Conservation (phyloP, 2,888 invertebrate genomes). For the Drosophila melanosoma region DNA sequence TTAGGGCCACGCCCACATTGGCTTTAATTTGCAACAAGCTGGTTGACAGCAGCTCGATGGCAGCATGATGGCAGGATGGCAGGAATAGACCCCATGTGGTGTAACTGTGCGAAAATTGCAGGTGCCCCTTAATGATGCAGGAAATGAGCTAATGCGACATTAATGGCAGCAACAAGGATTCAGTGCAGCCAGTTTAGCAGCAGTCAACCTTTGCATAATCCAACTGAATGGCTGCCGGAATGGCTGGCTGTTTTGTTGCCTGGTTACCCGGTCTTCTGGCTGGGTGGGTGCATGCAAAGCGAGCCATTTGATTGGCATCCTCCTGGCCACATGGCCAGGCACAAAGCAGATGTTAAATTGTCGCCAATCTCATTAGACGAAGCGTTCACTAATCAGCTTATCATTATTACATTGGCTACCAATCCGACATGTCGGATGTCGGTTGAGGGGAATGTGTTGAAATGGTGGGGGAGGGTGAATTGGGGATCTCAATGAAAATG, state of each 20-base stretch:
- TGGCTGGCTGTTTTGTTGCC: background rate
- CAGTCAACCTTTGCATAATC: background rate
- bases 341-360: conserved; percentile 48
- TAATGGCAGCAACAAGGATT: conserved; percentile 47
- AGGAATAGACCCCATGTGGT: conserved; percentile 10
- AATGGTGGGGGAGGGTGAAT: background rate
- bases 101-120: conserved; percentile 61
- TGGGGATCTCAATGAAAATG: conserved; percentile 59
- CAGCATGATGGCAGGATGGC: background rate
- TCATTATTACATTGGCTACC: conserved; percentile 67
- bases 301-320: conserved; percentile 28
- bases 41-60: background rate
- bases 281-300: conserved; percentile 40
- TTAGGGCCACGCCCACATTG: conserved; percentile 17
- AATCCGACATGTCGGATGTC: conserved; percentile 1
- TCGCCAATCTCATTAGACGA: conserved; percentile 68
- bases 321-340: background rate
- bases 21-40: conserved; percentile 32
- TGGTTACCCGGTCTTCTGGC: background rate
- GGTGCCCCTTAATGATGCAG: conserved; percentile 72
- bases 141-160: conserved; percentile 74
- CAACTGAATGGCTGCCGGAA: background rate
- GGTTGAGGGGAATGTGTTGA: background rate
- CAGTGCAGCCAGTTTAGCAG: conserved; percentile 7
- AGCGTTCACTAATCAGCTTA: conserved; percentile 72